These are phyloP conservation scores for Neelides sp. DNA, from an alignment of 1,140 invertebrate species.

Conservation along the genomic window DNA sequence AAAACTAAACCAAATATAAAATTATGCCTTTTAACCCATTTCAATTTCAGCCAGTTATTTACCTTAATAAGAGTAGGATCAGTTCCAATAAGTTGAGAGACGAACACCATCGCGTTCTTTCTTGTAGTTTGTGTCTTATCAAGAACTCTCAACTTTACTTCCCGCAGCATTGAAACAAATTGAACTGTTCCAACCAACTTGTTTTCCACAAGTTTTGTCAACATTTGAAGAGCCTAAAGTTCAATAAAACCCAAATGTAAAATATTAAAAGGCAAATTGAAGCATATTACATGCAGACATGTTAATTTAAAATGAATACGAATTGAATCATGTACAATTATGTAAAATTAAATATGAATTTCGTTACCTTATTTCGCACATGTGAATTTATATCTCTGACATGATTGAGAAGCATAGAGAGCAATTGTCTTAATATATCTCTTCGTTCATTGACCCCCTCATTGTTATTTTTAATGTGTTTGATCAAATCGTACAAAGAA, in stretches of 20 bases:
- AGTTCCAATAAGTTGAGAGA: not conserved
- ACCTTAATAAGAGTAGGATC: conserved; percentile 9
- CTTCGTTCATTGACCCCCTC: not conserved
- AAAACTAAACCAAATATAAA: no score
- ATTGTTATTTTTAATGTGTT: conserved; percentile 3
- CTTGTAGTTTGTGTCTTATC: conserved; percentile 12
- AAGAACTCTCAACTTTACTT: conserved; percentile 6
- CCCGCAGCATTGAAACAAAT: not conserved
- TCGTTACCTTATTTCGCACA: conserved; percentile 15
- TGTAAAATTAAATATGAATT: not conserved
- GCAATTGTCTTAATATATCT: not conserved
- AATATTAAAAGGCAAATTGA: no score
- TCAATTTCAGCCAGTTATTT: not conserved
- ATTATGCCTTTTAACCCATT: not conserved
- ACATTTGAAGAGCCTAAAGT: conserved; percentile 9
- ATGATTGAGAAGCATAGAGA: conserved; percentile 4
- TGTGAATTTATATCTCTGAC: conserved; percentile 8
- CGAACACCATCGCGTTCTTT: conserved; percentile 10
- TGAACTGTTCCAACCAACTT: conserved; percentile 2
- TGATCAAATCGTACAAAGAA: conserved; percentile 6
- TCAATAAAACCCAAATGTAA: not conserved
- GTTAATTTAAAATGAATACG: not conserved
- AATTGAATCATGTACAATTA: not conserved
- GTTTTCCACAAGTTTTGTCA: conserved; percentile 6
- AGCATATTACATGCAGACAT: no score